Percentiles rank a stretch among this genome's conserved stretches.
Conservation (phyloP, 1,140 invertebrate genomes). For the Drosophila sproati region DNA sequence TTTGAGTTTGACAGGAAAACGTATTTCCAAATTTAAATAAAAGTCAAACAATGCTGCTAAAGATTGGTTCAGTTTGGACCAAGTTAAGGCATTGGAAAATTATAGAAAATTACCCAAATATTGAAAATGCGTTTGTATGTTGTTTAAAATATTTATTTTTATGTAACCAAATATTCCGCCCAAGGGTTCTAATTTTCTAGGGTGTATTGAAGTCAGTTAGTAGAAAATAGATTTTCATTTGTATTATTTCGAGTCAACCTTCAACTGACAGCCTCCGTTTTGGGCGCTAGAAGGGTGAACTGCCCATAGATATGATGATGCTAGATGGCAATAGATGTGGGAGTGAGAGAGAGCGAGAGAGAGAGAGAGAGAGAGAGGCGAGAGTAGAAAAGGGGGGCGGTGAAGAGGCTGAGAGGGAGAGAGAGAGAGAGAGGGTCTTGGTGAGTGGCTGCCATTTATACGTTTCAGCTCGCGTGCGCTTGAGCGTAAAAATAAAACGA, state of each 20-base stretch:
- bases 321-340: conserved; percentile 35
- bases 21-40: no score
- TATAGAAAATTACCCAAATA: not conserved
- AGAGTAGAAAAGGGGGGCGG: not conserved
- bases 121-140: no score
- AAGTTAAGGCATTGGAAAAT: not conserved
- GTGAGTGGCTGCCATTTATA: conserved; percentile 73
- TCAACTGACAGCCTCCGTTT: conserved; percentile 65
- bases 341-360: conserved; percentile 1
- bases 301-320: conserved; percentile 56
- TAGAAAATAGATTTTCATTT: not conserved
- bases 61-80: not conserved
- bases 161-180: not conserved
- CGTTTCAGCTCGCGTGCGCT: conserved; percentile 80
- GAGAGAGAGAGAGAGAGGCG: not conserved
- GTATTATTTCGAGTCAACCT: conserved; percentile 64
- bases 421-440: not conserved
- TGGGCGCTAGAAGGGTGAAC: conserved; percentile 76
- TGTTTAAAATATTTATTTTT: not conserved
- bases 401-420: not conserved
- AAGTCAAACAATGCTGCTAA: not conserved
- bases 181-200: not conserved
- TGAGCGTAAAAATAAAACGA: conserved; percentile 81
- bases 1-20: no score
- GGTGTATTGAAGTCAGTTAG: conserved; percentile 9